phyloP scores from a whole-genome alignment of 2,888 invertebrate genomes.

The Lydus trimaculatus region DNA sequence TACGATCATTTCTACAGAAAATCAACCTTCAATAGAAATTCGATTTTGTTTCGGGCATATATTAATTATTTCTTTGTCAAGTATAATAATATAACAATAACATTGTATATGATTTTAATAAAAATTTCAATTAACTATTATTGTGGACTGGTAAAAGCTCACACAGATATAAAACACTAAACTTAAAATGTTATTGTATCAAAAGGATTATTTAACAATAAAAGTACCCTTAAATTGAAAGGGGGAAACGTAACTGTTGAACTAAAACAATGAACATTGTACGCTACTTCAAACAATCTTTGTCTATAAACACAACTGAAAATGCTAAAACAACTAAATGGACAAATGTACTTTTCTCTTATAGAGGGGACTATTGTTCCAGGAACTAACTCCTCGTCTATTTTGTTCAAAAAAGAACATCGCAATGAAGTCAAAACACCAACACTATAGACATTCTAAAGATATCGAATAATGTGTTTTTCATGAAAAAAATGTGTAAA shows the following conservation, averaged over 20 bases:
- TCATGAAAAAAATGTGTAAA: conserved; percentile 23
- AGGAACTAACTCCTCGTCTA: conserved; percentile 20
- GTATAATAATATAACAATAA: not conserved
- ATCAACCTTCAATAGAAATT: conserved; percentile 5
- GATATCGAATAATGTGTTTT: conserved; percentile 20
- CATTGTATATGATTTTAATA: not conserved
- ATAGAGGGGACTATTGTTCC: conserved; percentile 48
- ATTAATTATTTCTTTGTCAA: conserved; percentile 4
- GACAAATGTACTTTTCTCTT: conserved; percentile 49
- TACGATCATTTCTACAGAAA: conserved; percentile 9
- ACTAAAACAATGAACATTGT: conserved; percentile 50
- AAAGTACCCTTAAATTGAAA: conserved; percentile 35
- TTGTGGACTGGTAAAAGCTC: not conserved
- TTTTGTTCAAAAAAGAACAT: conserved; percentile 30
- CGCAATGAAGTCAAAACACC: conserved; percentile 17
- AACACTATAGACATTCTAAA: conserved; percentile 10
- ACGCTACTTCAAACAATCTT: conserved; percentile 49
- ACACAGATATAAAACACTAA: conserved; percentile 23
- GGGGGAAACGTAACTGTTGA: conserved; percentile 41
- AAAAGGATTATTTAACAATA: conserved; percentile 40
- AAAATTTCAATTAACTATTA: not conserved
- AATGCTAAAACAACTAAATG: conserved; percentile 54
- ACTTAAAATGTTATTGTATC: conserved; percentile 39
- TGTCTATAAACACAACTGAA: conserved; percentile 49
- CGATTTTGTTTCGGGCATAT: conserved; percentile 3